phyloP scores from a whole-genome alignment of 2,113 vertebrate genomes.

The Sceloporus undulatus region DNA sequence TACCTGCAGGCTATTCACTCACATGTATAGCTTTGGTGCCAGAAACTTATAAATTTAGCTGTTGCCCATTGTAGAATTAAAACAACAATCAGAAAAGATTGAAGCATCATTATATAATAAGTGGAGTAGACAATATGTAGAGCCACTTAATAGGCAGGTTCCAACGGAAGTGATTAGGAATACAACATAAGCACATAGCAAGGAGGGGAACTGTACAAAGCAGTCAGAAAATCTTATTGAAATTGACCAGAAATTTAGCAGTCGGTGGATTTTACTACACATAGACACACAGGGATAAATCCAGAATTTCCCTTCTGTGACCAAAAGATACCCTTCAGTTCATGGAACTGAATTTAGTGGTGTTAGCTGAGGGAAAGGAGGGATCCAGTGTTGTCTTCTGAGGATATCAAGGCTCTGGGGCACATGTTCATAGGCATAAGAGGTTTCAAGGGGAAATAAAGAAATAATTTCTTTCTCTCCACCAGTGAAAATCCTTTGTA shows the following conservation, averaged over 20 bases:
- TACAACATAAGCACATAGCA: not conserved
- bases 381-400: not conserved
- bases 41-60: not conserved
- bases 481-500: not conserved
- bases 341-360: not conserved
- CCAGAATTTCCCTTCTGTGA: not conserved
- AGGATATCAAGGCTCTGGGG: not conserved
- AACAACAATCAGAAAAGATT: too few species aligned
- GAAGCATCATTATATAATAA: not conserved
- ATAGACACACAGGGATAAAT: not conserved
- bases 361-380: not conserved
- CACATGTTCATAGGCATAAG: not conserved
- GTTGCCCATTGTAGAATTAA: not conserved
- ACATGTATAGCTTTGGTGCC: not conserved
- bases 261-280: not conserved
- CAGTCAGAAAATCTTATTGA: not conserved
- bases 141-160: not conserved
- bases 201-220: not conserved
- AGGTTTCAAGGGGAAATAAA: not conserved
- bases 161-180: not conserved
- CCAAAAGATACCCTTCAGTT: not conserved
- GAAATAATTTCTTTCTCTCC: not conserved
- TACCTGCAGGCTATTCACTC: rapidly evolving
- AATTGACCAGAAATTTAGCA: not conserved
- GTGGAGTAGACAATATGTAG: too few species aligned